Conservation (phyloP, 2,797 vertebrate species). For the Acanthornis magna region DNA sequence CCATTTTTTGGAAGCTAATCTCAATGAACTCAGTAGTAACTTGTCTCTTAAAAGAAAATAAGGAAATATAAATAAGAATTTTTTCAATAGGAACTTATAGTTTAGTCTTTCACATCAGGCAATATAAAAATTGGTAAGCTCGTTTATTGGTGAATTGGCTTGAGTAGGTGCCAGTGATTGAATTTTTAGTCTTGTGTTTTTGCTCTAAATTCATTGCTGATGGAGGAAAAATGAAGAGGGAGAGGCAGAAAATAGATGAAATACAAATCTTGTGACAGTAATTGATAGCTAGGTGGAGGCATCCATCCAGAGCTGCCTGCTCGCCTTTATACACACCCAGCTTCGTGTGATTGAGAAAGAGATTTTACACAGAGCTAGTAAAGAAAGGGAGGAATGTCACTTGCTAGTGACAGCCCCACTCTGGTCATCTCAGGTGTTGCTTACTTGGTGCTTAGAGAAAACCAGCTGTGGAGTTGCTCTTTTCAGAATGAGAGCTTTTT, state of each 20-base stretch:
- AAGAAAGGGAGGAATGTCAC: background rate
- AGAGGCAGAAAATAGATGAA: background rate
- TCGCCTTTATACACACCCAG: background rate
- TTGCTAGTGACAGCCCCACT: background rate
- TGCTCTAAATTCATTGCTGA: background rate
- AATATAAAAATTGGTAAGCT: background rate
- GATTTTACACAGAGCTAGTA: background rate
- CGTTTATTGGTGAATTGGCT: background rate
- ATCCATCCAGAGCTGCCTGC: background rate
- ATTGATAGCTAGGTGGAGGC: conserved; percentile 10
- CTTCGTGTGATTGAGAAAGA: background rate
- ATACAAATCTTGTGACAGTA: background rate
- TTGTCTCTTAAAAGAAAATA: background rate
- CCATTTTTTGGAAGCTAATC: background rate
- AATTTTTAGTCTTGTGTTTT: background rate
- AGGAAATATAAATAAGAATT: background rate
- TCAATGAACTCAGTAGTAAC: background rate
- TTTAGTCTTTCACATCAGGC: background rate
- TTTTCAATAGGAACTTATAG: background rate
- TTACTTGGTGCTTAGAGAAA: background rate
- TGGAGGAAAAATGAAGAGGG: background rate
- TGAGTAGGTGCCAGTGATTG: background rate
- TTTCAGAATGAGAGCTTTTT: background rate
- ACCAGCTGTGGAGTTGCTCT: background rate
- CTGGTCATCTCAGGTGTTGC: background rate